Evolutionary conservation across 2,113 vertebrate genomes (phyloP).

Genomic region (Paedocypris sp.): DNA sequence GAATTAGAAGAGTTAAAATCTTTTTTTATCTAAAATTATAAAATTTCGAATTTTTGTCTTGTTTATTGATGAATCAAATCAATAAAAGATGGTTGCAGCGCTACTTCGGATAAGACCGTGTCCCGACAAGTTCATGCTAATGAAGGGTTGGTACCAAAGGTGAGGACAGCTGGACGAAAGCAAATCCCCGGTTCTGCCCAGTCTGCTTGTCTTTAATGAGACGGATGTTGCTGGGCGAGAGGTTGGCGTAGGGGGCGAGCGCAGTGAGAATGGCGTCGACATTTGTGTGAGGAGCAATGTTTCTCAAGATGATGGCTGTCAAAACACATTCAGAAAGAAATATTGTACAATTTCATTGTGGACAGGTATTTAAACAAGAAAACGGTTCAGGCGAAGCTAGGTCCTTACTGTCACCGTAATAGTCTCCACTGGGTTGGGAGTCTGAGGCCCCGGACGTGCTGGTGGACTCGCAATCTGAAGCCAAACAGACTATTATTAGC

Average conservation of each 20-base stretch:
- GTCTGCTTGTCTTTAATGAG: constrained; percentile 99
- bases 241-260: constrained; percentile 87
- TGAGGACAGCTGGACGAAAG: constrained; percentile 92
- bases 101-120: too few relatives aligned
- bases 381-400: neutral
- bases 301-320: constrained; percentile 91
- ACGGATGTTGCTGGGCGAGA: constrained; percentile 89
- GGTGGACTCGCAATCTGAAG: constrained; percentile 74
- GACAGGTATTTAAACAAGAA: neutral
- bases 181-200: constrained; percentile 92
- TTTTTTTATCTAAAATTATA: too few relatives aligned
- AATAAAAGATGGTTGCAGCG: too few relatives aligned
- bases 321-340: neutral
- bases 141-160: constrained; percentile 93
- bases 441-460: constrained; percentile 71
- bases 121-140: too few relatives aligned
- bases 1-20: too few relatives aligned
- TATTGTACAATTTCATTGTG: neutral
- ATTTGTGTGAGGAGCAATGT: constrained; percentile 84
- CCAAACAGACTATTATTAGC: constrained; percentile 26
- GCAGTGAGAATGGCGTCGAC: constrained; percentile 91
- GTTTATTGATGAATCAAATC: too few relatives aligned
- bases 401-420: constrained; percentile 92
- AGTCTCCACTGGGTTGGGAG: constrained; percentile 78
- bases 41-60: too few relatives aligned